Base-by-base conservation (phyloP, 2,113 vertebrate genomes). In the Ranitomeya variabilis region DNA sequence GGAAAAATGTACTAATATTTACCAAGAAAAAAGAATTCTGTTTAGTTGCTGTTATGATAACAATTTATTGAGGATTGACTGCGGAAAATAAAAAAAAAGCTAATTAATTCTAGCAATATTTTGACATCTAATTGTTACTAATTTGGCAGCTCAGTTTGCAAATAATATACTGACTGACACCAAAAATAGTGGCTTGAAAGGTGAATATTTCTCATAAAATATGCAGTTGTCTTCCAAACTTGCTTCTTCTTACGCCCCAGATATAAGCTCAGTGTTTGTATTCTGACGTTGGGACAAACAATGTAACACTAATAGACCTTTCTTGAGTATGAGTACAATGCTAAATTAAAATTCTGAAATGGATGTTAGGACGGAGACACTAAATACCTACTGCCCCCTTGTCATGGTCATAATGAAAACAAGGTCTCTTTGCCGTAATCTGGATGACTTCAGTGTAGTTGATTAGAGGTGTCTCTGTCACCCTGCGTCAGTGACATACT, bases 391-490 rank as follows among this genome's bases (percentile, higher is more conserved):
- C 37, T 76, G 73, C 12, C 77, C 19, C 77, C 52, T 0, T 62
- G 26, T 73, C 55, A 84, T 45, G 71, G 74, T 62, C 84, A 86
- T 37, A 76, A 73, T 76, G 85, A 77, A n/a, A 45, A 54, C 80
- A 11, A 16, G 52, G 67, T 59, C 18, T 74, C 26, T 54, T 18
- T 37, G 45, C 73, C n/a, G 51, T 76, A 83, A 83, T 26, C 23
- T 45, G 59, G 81, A 89, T 84, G 57, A 45, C n/a, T 57, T 78
- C 26, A 66, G 57, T 13, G 51, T 26, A 77, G 81, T 84, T 89
- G 71, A 84, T 84, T 89, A 89, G 87, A 84, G 81, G 81, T 55
- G 73, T 84, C 81, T 84, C 59, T 89, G 71, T 89, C 87, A 89
- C 71, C 87, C 87, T 55, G 73, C 62, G 37, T 84, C 84, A 84